phyloP scores from a whole-genome alignment of 2,888 invertebrate genomes.

The Microplitis manilae region DNA sequence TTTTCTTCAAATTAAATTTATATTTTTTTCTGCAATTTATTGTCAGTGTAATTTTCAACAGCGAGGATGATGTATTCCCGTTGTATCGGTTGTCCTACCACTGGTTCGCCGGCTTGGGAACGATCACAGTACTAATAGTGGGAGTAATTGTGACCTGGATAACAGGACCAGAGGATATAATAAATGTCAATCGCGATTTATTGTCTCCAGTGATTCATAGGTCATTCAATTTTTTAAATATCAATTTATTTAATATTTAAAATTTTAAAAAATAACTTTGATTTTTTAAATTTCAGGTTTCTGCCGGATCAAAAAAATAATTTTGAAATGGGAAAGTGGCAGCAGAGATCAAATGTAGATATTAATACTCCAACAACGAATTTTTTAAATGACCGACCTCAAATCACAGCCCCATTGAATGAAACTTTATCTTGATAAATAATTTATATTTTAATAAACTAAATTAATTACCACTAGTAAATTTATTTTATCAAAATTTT shows the following conservation, averaged over 20 bases:
- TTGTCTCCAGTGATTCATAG: constrained; percentile 77
- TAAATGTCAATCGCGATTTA: constrained; percentile 75
- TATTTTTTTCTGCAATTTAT: constrained; percentile 25
- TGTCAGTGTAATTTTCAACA: constrained; percentile 43
- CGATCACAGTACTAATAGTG: constrained; percentile 78
- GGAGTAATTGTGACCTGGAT: constrained; percentile 79
- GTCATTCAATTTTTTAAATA: constrained; percentile 57
- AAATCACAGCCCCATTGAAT: background rate
- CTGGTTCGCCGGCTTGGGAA: constrained; percentile 85
- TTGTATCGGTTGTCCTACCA: constrained; percentile 85
- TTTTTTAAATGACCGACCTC: constrained; percentile 43
- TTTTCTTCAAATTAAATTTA: constrained; percentile 42
- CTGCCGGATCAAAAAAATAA: constrained; percentile 56
- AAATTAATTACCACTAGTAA: background rate
- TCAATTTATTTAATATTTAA: background rate
- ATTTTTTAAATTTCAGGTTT: constrained; percentile 53
- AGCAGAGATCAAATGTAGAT: constrained; percentile 35
- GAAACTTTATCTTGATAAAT: background rate
- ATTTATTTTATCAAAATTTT: constrained; percentile 5
- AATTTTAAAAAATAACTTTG: background rate
- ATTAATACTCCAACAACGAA: constrained; percentile 28
- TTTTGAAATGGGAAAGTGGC: constrained; percentile 42
- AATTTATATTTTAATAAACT: background rate
- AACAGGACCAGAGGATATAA: constrained; percentile 74
- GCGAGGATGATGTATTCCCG: constrained; percentile 77